Evolutionary conservation across 2,888 invertebrate species (phyloP).

Genomic region (Cerceris ruficornis): DNA sequence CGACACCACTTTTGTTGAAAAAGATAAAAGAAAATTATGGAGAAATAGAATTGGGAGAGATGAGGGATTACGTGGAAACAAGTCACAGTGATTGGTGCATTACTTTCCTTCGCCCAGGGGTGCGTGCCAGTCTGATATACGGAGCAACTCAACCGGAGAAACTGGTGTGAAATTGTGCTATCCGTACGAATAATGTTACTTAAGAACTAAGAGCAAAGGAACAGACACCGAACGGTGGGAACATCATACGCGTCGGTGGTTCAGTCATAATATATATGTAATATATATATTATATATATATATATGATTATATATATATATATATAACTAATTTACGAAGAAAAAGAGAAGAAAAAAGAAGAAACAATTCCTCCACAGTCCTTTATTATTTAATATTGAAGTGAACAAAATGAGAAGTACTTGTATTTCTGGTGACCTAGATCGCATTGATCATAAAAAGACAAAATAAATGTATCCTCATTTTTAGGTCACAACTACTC

Average conservation of each 20-base stretch:
- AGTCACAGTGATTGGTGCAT: slow-evolving; percentile 66
- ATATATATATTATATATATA: slow-evolving; percentile 66
- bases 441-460: slow-evolving; percentile 85
- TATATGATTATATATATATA: slow-evolving; percentile 70
- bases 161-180: slow-evolving; percentile 77
- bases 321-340: slow-evolving; percentile 75
- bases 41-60: slow-evolving; percentile 58
- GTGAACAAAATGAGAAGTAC: slow-evolving; percentile 76
- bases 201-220: slow-evolving; percentile 69
- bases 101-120: slow-evolving; percentile 68
- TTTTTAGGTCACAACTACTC: slow-evolving; percentile 86
- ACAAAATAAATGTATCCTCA: slow-evolving; percentile 90
- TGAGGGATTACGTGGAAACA: slow-evolving; percentile 55
- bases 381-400: slow-evolving; percentile 78
- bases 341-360: slow-evolving; percentile 70
- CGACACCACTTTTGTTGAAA: slow-evolving; percentile 80
- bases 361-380: slow-evolving; percentile 79
- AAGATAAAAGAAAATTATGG: slow-evolving; percentile 54
- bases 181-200: slow-evolving; percentile 77
- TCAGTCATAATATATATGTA: slow-evolving; percentile 81
- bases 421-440: slow-evolving; percentile 82
- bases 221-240: slow-evolving; percentile 66
- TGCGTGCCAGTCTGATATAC: slow-evolving; percentile 64
- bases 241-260: slow-evolving; percentile 74
- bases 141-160: slow-evolving; percentile 66